These are phyloP conservation scores for Alethe diademata DNA, from an alignment of 2,113 vertebrate species.

Conservation along the genomic window DNA sequence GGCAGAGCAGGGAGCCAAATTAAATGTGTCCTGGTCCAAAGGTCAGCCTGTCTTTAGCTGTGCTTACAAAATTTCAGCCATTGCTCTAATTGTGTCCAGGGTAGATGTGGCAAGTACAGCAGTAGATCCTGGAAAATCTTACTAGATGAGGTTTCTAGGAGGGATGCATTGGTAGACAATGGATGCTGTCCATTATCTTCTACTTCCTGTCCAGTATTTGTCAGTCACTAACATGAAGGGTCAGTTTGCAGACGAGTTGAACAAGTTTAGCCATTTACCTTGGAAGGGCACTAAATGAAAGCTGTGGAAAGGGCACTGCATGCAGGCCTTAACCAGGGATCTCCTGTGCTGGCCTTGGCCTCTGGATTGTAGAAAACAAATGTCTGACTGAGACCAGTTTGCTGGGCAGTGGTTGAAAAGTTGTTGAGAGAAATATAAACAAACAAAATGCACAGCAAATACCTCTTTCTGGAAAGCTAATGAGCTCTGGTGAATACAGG, in stretches of 20 bases:
- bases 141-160: background rate
- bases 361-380: background rate
- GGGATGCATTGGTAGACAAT: background rate
- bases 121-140: background rate
- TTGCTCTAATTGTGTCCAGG: background rate
- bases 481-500: background rate
- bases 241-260: background rate
- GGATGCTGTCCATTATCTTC: background rate
- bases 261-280: background rate
- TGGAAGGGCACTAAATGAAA: background rate
- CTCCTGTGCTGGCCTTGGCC: background rate
- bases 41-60: background rate
- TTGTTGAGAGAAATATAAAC: background rate
- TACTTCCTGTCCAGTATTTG: background rate
- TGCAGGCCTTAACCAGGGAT: background rate
- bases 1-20: background rate
- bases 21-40: background rate
- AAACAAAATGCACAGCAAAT: background rate
- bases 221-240: background rate
- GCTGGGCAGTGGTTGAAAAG: background rate
- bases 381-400: background rate
- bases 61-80: background rate
- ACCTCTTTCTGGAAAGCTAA: background rate
- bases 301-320: background rate
- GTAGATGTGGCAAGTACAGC: background rate